Evolutionary conservation across 2,797 vertebrate genomes (phyloP).

Genomic region (Oreonectes daqikongensis): DNA sequence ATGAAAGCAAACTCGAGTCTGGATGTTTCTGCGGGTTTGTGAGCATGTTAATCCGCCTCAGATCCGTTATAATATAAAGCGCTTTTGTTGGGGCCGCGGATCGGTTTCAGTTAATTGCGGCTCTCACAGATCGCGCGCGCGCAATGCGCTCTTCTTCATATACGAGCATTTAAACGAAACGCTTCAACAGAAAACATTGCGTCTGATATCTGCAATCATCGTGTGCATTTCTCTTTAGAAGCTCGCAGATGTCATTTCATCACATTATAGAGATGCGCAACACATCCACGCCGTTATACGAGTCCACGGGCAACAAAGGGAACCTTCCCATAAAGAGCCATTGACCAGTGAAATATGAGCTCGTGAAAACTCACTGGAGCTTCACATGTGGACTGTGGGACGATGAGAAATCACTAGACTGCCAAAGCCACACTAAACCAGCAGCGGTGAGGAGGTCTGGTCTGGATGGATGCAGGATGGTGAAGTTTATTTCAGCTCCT

Average conservation of each 20-base stretch:
- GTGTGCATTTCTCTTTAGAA: not conserved
- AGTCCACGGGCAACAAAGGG: slow-evolving; percentile 49
- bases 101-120: slow-evolving; percentile 56
- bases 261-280: slow-evolving; percentile 4
- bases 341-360: slow-evolving; percentile 65
- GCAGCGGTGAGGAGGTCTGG: not conserved
- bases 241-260: not conserved
- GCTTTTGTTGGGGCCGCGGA: slow-evolving; percentile 54
- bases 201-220: not conserved
- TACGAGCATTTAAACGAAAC: not conserved
- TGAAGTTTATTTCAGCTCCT: not conserved
- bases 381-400: slow-evolving; percentile 15
- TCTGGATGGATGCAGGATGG: not conserved
- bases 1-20: not conserved
- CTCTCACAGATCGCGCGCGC: slow-evolving; percentile 37
- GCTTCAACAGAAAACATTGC: not conserved
- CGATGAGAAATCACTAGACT: not conserved
- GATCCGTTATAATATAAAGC: slow-evolving; percentile 48
- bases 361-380: slow-evolving; percentile 39
- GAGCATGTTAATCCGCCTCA: slow-evolving; percentile 38
- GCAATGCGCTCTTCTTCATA: not conserved
- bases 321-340: slow-evolving; percentile 63
- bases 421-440: slow-evolving; percentile 5
- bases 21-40: not conserved
- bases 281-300: slow-evolving; percentile 43